These are phyloP conservation scores for Hyalella azteca DNA, from an alignment of 2,888 invertebrate genomes.

Conservation along the genomic window DNA sequence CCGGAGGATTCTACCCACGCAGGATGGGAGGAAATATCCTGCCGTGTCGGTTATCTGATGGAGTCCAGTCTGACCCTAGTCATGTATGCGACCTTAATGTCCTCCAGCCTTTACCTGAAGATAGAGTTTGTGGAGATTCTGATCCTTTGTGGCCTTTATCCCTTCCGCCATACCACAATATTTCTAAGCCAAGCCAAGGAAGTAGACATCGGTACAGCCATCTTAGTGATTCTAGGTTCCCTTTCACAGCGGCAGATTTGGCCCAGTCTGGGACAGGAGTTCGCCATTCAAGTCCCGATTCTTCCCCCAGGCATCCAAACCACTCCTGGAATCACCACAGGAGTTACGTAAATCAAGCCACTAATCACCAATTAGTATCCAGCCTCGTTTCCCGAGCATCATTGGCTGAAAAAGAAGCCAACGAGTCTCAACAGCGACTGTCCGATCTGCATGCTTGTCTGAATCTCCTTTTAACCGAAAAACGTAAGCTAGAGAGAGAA, in stretches of 20 bases:
- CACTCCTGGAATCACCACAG: not conserved
- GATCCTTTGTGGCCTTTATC: slow-evolving; percentile 23
- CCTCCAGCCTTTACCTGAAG: not conserved
- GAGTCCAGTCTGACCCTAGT: slow-evolving; percentile 8
- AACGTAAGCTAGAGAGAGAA: slow-evolving; percentile 67
- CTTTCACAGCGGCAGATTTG: not conserved
- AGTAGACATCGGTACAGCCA: not conserved
- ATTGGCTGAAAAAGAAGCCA: slow-evolving; percentile 78
- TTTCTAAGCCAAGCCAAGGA: not conserved
- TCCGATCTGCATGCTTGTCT: slow-evolving; percentile 72
- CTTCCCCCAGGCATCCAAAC: not conserved
- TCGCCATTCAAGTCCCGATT: not conserved
- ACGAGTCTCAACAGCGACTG: slow-evolving; percentile 72
- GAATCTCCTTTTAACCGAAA: slow-evolving; percentile 68
- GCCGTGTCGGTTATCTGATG: not conserved
- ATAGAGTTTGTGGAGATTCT: not conserved
- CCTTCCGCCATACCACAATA: not conserved
- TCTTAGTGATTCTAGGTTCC: not conserved
- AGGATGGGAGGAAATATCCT: not conserved
- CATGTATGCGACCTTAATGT: not conserved
- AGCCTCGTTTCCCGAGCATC: slow-evolving; percentile 69
- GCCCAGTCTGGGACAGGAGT: not conserved
- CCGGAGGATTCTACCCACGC: not conserved
- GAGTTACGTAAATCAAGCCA: not conserved
- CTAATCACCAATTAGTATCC: slow-evolving; percentile 5